Evolutionary conservation across 2,797 vertebrate genomes (phyloP), one percentile per base, ranked within the genome.

Genomic region (Spheniscus humboldti): DNA sequence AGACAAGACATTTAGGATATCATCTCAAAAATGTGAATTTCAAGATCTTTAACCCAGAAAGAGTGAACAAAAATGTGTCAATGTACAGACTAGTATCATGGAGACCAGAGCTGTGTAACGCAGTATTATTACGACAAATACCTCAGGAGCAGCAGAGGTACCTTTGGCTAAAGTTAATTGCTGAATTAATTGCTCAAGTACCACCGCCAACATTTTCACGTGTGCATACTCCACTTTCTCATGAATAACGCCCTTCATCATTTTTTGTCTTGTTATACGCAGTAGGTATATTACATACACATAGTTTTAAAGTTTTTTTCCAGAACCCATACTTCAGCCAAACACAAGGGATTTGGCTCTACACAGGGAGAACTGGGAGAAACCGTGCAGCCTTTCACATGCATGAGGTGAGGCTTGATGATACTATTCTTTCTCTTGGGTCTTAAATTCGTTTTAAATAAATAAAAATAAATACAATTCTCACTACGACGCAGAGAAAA

Each of bases 21-120:
- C 4, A 67, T 7, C 39, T 63, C 67, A 73, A 79, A 92, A 96
- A 94, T 31, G 14, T 6, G 48, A 48, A 59, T 89, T 41, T 74
- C 76, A 67, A 75, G 64, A 66, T 19, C 37, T 87, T 90, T 80
- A 69, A 72, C 17, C 24, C 56, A 47, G 62, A 52, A 87, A 62
- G 52, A 85, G 37, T 23, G 35, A 94, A 82, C 5, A 68, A 96
- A 80, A 64, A 13, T 2, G 35, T 14, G 18, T 23, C n/a, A n/a
- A 4, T 0, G 10, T 3, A 48, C 25, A 45, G 45, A 72, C 25
- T 19, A 5, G 7, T 11, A n/a, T 2, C 27, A 47, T 3, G 8
- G 39, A 72, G n/a, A 50, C 13, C 7, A 4, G 66, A 12, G 11
- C 24, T 30, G 77, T 2, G 10, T 15, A 45, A 24, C 3, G 0